A percentile compares a stretch with the other conserved stretches of the same genome.
Conservation (phyloP, 2,797 vertebrate genomes). For the Lacerta bilineata region DNA sequence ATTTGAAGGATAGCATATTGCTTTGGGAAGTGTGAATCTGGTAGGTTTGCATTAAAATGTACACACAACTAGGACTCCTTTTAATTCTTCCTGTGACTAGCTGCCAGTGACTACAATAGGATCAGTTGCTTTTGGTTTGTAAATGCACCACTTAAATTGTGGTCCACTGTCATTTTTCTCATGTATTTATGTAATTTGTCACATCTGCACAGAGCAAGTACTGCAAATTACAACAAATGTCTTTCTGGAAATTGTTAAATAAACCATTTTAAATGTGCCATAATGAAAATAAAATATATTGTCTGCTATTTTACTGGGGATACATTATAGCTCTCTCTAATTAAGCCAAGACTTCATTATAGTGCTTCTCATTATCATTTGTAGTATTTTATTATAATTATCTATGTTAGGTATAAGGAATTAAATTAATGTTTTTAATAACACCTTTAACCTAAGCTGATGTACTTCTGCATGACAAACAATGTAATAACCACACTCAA, state of each 20-base stretch:
- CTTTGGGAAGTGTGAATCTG: too few relatives aligned
- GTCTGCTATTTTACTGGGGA: conserved; percentile 67
- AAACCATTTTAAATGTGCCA: conserved; percentile 63
- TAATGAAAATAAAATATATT: conserved; percentile 73
- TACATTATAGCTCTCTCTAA: conserved; percentile 64
- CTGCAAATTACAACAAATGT: conserved; percentile 42
- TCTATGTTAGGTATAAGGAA: conserved; percentile 71
- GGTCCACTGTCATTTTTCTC: background rate
- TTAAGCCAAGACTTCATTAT: conserved; percentile 77
- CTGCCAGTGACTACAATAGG: background rate
- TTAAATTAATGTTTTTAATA: conserved; percentile 83
- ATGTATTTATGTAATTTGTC: background rate
- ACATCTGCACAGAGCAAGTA: background rate
- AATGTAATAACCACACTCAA: conserved; percentile 73
- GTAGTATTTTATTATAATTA: conserved; percentile 81
- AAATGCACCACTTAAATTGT: background rate
- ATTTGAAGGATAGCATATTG: too few relatives aligned
- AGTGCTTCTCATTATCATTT: conserved; percentile 71
- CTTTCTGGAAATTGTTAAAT: conserved; percentile 72
- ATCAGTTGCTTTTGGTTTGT: background rate
- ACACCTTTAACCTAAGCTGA: conserved; percentile 76
- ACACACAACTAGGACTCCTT: too few relatives aligned
- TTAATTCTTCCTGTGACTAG: background rate
- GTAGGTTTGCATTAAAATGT: too few relatives aligned
- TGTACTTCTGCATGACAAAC: conserved; percentile 75